phyloP scores from a whole-genome alignment of 2,888 invertebrate species.

The Anthophora plumipes region DNA sequence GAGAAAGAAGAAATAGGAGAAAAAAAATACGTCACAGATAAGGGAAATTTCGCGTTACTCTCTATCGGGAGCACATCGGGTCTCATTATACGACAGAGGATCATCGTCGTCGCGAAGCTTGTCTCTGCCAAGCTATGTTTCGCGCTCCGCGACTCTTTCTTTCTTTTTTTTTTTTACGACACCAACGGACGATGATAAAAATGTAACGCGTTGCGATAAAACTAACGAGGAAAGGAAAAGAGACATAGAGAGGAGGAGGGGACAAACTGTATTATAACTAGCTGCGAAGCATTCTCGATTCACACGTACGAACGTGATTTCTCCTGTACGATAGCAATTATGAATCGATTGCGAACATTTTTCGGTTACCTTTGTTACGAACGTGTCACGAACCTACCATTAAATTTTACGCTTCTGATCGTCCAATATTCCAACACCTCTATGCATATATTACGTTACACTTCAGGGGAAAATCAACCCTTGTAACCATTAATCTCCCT shows the following conservation, averaged over 20 bases:
- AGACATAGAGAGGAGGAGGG: no score
- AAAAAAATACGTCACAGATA: background rate
- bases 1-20: background rate
- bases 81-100: background rate
- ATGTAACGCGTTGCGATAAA: constrained; percentile 77
- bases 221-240: background rate
- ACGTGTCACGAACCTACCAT: background rate
- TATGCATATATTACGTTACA: background rate
- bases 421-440: background rate
- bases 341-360: background rate
- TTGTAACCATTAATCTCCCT: background rate
- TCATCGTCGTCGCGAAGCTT: background rate
- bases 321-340: constrained; percentile 36
- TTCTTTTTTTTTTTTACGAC: constrained; percentile 62
- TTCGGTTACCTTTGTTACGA: background rate
- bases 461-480: background rate
- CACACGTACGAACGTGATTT: constrained; percentile 30
- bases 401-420: background rate
- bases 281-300: background rate
- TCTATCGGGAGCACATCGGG: background rate
- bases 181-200: constrained; percentile 76
- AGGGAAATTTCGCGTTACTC: constrained; percentile 15
- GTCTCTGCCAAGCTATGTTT: constrained; percentile 39
- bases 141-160: no score
- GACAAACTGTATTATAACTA: background rate